Conservation (phyloP, 2,888 invertebrate species). For the Dasysyrphus albostriatus region DNA sequence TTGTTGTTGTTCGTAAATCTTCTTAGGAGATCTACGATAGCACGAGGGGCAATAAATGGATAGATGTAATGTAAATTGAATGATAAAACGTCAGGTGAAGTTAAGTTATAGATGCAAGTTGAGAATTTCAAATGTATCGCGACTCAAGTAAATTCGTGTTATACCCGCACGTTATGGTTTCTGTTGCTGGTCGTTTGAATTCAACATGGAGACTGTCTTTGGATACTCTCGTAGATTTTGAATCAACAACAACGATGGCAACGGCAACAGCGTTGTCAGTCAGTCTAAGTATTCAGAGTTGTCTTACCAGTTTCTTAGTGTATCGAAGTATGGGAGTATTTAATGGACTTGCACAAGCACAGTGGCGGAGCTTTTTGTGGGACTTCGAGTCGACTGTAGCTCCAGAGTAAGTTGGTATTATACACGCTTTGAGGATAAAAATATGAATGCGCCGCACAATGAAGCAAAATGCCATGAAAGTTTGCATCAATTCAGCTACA, state of each 20-base stretch:
- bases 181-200: constrained; percentile 64
- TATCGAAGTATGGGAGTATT: background rate
- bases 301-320: constrained; percentile 71
- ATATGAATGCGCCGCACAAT: no score
- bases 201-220: constrained; percentile 64
- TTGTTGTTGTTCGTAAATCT: constrained; percentile 36
- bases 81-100: constrained; percentile 58
- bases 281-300: constrained; percentile 34
- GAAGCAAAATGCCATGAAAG: no score
- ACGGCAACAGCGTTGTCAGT: constrained; percentile 29
- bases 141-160: constrained; percentile 8
- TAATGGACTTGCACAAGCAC: background rate
- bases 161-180: constrained; percentile 48
- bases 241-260: constrained; percentile 25
- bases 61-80: constrained; percentile 38
- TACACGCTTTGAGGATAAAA: no score
- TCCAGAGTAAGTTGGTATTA: no score
- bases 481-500: no score
- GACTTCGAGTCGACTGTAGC: background rate
- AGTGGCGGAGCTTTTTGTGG: constrained; percentile 17
- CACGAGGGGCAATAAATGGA: constrained; percentile 31
- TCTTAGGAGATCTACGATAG: constrained; percentile 21
- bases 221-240: constrained; percentile 29
- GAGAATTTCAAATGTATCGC: constrained; percentile 9
- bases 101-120: constrained; percentile 40